Percentiles rank a stretch among this genome's conserved stretches.
These are phyloP conservation scores for Proteles cristata DNA, from an alignment of 2,113 vertebrate species.

Conservation along the genomic window DNA sequence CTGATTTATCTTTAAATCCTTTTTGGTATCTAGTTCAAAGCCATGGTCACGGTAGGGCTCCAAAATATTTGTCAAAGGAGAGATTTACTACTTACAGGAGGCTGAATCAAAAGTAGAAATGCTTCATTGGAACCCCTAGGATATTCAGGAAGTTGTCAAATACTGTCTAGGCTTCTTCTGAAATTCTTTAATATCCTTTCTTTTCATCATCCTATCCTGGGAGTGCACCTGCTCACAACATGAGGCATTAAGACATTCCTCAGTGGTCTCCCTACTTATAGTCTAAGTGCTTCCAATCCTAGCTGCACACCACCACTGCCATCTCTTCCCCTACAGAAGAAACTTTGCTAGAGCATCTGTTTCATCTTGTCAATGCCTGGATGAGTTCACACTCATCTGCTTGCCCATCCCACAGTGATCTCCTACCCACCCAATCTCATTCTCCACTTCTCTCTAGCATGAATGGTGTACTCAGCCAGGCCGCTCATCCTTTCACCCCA, in stretches of 20 bases:
- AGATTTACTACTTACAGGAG: not conserved
- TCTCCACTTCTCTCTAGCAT: not conserved
- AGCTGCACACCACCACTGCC: no score
- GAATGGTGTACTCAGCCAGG: not conserved
- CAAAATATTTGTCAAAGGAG: not conserved
- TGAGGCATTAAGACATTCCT: not conserved
- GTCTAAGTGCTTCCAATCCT: not conserved
- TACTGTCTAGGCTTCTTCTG: not conserved
- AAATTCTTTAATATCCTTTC: not conserved
- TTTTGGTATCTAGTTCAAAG: not conserved
- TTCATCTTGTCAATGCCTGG: not conserved
- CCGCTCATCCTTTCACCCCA: no score
- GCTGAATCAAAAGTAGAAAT: not conserved
- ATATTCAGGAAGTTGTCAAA: not conserved
- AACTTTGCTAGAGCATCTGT: not conserved
- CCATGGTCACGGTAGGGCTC: not conserved
- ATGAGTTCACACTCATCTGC: not conserved
- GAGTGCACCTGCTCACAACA: not conserved
- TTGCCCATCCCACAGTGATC: not conserved
- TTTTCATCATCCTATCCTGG: not conserved
- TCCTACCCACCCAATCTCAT: no score
- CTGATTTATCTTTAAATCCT: not conserved
- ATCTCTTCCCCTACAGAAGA: not conserved
- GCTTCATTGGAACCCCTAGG: not conserved
- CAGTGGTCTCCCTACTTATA: not conserved